Evolutionary conservation across 2,113 vertebrate genomes (phyloP).

Genomic region (Cyanistes caeruleus): DNA sequence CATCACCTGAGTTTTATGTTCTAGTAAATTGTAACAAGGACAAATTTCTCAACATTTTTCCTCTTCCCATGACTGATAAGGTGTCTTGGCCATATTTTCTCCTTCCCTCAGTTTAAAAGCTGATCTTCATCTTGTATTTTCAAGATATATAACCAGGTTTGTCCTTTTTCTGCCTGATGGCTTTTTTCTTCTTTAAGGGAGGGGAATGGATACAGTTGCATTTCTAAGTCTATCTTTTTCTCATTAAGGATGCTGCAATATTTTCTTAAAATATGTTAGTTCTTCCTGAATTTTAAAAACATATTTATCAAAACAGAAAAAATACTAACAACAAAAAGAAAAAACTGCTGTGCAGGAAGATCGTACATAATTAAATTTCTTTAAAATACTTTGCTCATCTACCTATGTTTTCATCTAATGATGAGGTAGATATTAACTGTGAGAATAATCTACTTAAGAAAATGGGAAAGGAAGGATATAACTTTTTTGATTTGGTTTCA

Average conservation of each 20-base stretch:
- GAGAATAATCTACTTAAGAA: background rate
- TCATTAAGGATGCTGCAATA: background rate
- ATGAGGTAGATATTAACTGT: background rate
- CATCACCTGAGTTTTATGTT: background rate
- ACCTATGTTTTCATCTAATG: background rate
- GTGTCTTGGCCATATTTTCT: background rate
- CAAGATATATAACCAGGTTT: background rate
- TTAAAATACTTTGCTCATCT: background rate
- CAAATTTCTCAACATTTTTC: background rate
- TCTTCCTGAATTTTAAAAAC: background rate
- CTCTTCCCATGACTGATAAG: background rate
- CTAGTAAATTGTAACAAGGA: background rate
- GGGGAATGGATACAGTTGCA: background rate
- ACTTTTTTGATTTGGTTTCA: background rate
- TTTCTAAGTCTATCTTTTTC: background rate
- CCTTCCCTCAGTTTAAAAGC: background rate
- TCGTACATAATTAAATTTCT: background rate
- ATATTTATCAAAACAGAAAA: background rate
- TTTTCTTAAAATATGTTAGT: background rate
- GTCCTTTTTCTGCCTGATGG: background rate
- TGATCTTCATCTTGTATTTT: background rate
- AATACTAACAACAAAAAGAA: background rate
- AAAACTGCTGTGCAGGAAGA: background rate
- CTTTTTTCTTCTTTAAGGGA: background rate
- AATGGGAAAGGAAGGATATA: background rate